Evolutionary conservation across 2,888 invertebrate genomes (phyloP), one percentile per base, ranked within the genome.

Genomic region (Hyposoter didymator): DNA sequence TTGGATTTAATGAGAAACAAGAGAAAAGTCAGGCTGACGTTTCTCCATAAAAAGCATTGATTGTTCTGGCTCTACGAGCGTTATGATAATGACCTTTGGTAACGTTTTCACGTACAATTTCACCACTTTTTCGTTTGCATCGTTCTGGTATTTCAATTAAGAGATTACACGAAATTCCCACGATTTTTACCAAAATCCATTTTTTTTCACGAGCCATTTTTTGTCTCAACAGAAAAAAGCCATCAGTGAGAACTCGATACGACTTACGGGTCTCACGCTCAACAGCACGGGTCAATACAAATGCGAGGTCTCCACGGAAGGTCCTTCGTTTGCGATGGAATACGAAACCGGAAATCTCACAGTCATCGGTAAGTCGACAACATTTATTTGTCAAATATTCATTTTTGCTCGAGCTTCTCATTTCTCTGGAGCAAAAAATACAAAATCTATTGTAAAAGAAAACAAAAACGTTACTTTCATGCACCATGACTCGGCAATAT

Each of bases 221-320:
- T 73, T 88, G 43, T 87, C 80, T 84, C 85, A 79, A 43, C 90
- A 92, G 92, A 81, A 78, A 82, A 85, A 55, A 55, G 52, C 85
- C 66, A 91, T 87, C 84, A 90, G 70, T 79, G 89, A 91, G 78
- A 90, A 90, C 22, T 87, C 88, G 82, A 89, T 92, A 87, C 89
- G 88, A 12, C 88, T 92, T 83, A 88, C 78, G 76, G 70, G 89
- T 32, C 87, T 92, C 67, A 89, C 84, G 7, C 84, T 91, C 22
- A 88, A 88, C 47, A 92, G 90, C 75, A 88, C 92, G 39, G 92
- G 92, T 8, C 91, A 92, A 82, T 92, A 92, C 88, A 92, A 91
- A 78, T 92, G 92, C 87, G 92, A 92, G 75, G 92, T 92, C 12
- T 92, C 92, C 12, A 90, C 91, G 7, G 92, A 91, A 35, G 90